A percentile compares a stretch with the other conserved stretches of the same genome.
Conservation (phyloP, 1,140 invertebrate genomes). For the Epicauta chinensis region DNA sequence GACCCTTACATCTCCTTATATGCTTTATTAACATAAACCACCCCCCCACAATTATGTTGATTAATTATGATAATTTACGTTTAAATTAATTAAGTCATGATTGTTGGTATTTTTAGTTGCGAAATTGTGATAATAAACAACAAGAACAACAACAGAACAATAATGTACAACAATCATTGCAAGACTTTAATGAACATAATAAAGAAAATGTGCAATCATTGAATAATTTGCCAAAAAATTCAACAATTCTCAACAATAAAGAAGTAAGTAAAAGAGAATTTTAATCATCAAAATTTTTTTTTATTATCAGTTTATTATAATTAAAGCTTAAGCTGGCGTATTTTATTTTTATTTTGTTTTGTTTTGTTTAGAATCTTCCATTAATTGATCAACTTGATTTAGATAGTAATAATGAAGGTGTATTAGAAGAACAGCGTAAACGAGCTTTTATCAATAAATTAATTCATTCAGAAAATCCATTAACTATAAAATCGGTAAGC, state of each 20-base stretch:
- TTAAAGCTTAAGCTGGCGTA: slow-evolving; percentile 1
- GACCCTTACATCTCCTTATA: slow-evolving; percentile 10
- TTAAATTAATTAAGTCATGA: too few species aligned
- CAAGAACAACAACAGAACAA: slow-evolving; percentile 15
- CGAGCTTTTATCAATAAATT: slow-evolving; percentile 32
- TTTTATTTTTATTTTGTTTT: slow-evolving; percentile 6
- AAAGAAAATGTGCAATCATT: slow-evolving; percentile 8
- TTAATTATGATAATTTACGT: too few species aligned
- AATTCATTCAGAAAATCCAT: slow-evolving; percentile 28
- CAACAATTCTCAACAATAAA: not conserved
- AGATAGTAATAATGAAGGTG: slow-evolving; percentile 30
- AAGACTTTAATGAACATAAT: slow-evolving; percentile 2
- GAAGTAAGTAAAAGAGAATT: slow-evolving; percentile 12
- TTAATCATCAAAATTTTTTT: not conserved
- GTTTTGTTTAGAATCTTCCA: slow-evolving; percentile 25
- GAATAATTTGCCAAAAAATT: not conserved
- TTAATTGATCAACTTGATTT: slow-evolving; percentile 35
- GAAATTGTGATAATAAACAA: slow-evolving; percentile 13
- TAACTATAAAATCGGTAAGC: slow-evolving; percentile 36
- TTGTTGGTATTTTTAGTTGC: slow-evolving; percentile 1
- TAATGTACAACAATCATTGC: slow-evolving; percentile 11
- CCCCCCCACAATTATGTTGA: too few species aligned
- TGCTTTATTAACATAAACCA: too few species aligned
- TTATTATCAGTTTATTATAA: not conserved
- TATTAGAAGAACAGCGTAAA: slow-evolving; percentile 32